These are phyloP conservation scores for Patagioenas fasciata DNA, from an alignment of 2,113 vertebrate genomes.

Conservation along the genomic window DNA sequence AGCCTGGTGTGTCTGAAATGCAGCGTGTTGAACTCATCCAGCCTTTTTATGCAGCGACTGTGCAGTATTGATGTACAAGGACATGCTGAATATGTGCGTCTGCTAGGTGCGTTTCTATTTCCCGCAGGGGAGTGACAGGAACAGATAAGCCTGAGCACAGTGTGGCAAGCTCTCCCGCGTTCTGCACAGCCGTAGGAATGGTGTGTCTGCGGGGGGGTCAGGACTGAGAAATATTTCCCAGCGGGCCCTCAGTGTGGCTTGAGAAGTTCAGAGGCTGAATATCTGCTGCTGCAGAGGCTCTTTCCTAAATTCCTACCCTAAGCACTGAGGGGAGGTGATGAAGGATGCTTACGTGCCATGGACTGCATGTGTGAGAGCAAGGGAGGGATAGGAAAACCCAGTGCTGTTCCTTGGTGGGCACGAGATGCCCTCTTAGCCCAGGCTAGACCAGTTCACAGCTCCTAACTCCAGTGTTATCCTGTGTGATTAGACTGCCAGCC, in stretches of 20 bases:
- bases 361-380: neutral
- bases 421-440: neutral
- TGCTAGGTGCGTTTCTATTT: neutral
- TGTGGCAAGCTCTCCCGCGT: neutral
- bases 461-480: neutral
- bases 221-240: neutral
- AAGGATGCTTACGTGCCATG: neutral
- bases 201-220: neutral
- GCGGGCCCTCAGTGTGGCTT: neutral
- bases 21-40: neutral
- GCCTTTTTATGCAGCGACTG: neutral
- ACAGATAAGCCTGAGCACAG: neutral
- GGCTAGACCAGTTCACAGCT: neutral
- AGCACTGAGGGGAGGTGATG: neutral
- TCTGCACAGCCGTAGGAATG: fast-evolving
- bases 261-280: neutral
- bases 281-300: neutral
- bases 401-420: neutral
- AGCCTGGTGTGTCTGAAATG: neutral
- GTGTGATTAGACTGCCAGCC: neutral
- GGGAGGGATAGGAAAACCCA: neutral
- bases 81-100: neutral
- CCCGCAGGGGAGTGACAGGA: neutral
- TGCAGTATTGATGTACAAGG: neutral
- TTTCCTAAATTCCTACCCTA: neutral